Conservation (phyloP, 2,888 invertebrate species). For the Hypsopygia costalis region DNA sequence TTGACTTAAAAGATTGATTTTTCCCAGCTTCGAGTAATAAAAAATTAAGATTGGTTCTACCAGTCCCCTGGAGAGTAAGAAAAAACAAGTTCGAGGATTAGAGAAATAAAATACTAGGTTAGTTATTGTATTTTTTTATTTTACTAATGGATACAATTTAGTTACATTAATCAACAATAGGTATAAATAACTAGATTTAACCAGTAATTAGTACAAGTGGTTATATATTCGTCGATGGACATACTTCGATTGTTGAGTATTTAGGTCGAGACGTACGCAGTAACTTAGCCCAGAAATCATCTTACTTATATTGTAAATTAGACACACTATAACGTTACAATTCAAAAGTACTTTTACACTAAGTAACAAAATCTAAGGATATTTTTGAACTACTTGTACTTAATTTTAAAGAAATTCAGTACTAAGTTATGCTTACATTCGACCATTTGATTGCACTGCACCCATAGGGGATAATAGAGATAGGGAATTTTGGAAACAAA, state of each 20-base stretch:
- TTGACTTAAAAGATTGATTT: no score
- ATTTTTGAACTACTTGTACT: no score
- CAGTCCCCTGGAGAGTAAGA: no score
- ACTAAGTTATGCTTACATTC: conserved; percentile 16
- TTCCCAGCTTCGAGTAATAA: no score
- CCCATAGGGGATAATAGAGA: neutral
- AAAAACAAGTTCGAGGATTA: no score
- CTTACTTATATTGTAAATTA: no score
- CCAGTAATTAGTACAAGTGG: conserved; percentile 42
- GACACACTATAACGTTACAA: no score
- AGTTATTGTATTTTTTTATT: conserved; percentile 51
- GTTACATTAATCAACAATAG: conserved; percentile 74
- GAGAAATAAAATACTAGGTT: conserved; percentile 23
- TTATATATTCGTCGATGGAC: conserved; percentile 19
- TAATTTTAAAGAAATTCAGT: neutral
- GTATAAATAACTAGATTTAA: conserved; percentile 65
- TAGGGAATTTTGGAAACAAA: neutral
- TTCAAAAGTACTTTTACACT: no score
- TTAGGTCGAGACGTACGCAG: neutral
- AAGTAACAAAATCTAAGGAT: no score
- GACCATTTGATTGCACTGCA: conserved; percentile 1
- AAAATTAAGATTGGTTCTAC: no score
- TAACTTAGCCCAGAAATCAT: conserved; percentile 2
- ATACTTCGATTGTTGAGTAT: neutral
- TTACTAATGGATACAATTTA: conserved; percentile 74